Conservation (phyloP, 2,797 vertebrate genomes). For the Clarias fuscus region DNA sequence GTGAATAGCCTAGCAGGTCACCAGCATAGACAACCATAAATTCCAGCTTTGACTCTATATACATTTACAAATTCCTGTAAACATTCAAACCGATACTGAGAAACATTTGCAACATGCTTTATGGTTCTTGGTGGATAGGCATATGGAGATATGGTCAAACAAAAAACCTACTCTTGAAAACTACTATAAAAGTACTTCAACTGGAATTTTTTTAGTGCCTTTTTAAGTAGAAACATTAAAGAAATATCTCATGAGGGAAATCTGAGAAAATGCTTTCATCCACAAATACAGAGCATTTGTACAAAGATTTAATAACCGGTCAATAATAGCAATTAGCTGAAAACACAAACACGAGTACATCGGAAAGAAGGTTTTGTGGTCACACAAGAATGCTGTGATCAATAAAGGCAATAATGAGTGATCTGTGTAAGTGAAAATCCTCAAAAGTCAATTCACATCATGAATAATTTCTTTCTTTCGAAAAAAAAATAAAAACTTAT, state of each 20-base stretch:
- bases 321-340: slow-evolving; percentile 5
- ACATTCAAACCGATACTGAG: not conserved
- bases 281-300: not conserved
- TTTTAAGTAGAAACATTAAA: not conserved
- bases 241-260: not conserved
- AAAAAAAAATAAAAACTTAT: too few relatives aligned
- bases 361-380: not conserved
- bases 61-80: slow-evolving; percentile 4
- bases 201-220: not conserved
- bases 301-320: slow-evolving; percentile 6
- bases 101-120: not conserved
- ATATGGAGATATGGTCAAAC: not conserved
- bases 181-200: not conserved
- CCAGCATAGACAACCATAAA: not conserved
- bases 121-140: not conserved
- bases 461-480: not conserved
- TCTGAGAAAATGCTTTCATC: not conserved
- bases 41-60: too few relatives aligned
- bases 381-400: slow-evolving; percentile 13
- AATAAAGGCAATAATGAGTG: not conserved
- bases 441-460: not conserved
- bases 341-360: slow-evolving; percentile 5
- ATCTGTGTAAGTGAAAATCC: not conserved
- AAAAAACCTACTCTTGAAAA: not conserved
- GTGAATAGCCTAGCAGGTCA: too few relatives aligned